Percentiles rank a stretch among this genome's conserved stretches.
Evolutionary conservation across 2,888 invertebrate genomes (phyloP).

Genomic region (Melanargia galathea): DNA sequence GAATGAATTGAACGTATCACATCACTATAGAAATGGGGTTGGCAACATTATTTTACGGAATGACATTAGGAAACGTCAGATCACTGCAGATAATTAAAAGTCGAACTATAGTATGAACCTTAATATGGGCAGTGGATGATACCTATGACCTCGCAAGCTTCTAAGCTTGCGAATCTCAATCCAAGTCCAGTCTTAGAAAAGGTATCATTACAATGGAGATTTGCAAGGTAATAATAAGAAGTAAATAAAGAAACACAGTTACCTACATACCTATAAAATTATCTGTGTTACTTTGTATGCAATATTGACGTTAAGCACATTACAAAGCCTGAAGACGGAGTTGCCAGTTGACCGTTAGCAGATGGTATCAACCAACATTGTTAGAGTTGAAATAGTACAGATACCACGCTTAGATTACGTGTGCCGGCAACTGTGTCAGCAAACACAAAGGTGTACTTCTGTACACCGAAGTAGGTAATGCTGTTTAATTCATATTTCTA

Average conservation of each 20-base stretch:
- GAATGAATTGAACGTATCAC: too few species aligned
- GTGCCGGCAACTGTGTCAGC: neutral
- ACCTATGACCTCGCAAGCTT: too few species aligned
- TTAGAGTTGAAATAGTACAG: conserved; percentile 27
- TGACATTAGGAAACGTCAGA: too few species aligned
- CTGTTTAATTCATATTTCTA: neutral
- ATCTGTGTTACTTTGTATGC: neutral
- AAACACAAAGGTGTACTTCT: conserved; percentile 11
- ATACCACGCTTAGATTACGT: conserved; percentile 23
- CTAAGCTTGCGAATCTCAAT: too few species aligned
- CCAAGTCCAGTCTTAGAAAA: too few species aligned
- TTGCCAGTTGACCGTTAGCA: conserved; percentile 29
- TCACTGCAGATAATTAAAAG: too few species aligned
- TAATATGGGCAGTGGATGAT: too few species aligned
- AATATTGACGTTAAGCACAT: conserved; percentile 1
- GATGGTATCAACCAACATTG: conserved; percentile 29
- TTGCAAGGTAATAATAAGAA: too few species aligned
- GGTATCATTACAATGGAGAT: too few species aligned
- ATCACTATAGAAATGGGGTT: too few species aligned
- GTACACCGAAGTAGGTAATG: neutral
- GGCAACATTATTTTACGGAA: too few species aligned
- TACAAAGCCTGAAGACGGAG: conserved; percentile 25
- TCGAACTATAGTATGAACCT: too few species aligned
- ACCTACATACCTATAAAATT: neutral
- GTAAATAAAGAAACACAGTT: neutral